phyloP scores from a whole-genome alignment of 2,113 vertebrate genomes.

The Bettongia penicillata region DNA sequence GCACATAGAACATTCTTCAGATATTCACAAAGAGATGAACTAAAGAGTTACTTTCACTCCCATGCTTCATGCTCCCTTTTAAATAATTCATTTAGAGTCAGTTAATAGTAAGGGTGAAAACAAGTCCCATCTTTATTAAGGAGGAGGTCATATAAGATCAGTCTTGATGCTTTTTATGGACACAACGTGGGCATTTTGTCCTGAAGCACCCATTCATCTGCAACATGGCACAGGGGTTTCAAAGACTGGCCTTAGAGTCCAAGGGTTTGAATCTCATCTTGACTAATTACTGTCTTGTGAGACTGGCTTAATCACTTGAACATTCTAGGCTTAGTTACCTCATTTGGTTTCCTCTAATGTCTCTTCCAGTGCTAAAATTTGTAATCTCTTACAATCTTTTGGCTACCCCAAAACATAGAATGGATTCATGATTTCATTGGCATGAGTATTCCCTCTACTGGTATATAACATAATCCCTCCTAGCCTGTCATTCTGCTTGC shows the following conservation, averaged over 20 bases:
- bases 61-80: neutral
- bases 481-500: neutral
- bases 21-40: too few species aligned
- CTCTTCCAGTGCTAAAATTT: neutral
- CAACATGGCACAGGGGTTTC: too few species aligned
- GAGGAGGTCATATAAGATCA: neutral
- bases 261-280: neutral
- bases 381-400: neutral
- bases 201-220: neutral
- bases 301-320: neutral
- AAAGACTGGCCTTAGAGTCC: neutral
- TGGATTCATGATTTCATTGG: neutral
- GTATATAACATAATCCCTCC: neutral
- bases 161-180: neutral
- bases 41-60: neutral
- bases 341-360: neutral
- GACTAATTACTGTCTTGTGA: neutral
- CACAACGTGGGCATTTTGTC: neutral
- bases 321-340: neutral
- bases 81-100: neutral
- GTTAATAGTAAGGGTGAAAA: neutral
- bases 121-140: neutral
- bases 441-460: too few species aligned
- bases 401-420: neutral
- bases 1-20: too few species aligned